Evolutionary conservation across 2,113 vertebrate species (phyloP), one percentile per base, ranked within the genome.

Genomic region (Rhegmatorhina hoffmannsi): DNA sequence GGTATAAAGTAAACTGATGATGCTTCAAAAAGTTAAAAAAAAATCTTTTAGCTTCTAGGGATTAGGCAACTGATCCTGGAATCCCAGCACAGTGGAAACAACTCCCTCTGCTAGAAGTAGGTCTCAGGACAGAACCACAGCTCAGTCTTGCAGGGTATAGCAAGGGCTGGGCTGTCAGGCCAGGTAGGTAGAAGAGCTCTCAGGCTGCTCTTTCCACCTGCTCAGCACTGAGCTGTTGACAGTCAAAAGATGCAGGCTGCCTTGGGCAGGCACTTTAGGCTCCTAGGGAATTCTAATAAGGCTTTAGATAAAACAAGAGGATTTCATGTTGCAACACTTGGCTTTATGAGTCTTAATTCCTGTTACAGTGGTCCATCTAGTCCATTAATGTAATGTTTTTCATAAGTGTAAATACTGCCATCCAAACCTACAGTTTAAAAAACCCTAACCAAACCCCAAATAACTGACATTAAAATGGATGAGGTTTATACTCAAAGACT

Each of bases 291-390:
- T 88, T 95, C 74, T 92, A 95, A 68, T 72, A 75, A 75, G 52
- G 79, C 67, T 92, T 88, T 62, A 83, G 66, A 75, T 83, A 79
- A 88, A 92, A 83, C 79, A 94, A 87, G 63, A 93, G 52, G 88
- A 89, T 91, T 94, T 93, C 52, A 91, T 72, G 72, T 34, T 87
- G 88, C 72, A 93, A 44, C 76, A 49, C 76, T 80, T 80, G 49
- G 63, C 53, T 92, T 80, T 44, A 55, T 46, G 28, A 89, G 44
- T 84, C 62, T 87, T 72, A 91, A 87, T 59, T 84, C 21, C 66
- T 18, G 49, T 73, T 64, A 80, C 6, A 76, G 62, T 58, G 10
- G 46, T 70, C 31, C 62, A 86, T 38, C 76, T 62, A 34, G 52
- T 72, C 73, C 25, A 25, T 43, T 73, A 31, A 62, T 1, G 1